Evolutionary conservation across 2,797 vertebrate genomes (phyloP), one percentile per base, ranked within the genome.

Genomic region (Anguilla megastoma): DNA sequence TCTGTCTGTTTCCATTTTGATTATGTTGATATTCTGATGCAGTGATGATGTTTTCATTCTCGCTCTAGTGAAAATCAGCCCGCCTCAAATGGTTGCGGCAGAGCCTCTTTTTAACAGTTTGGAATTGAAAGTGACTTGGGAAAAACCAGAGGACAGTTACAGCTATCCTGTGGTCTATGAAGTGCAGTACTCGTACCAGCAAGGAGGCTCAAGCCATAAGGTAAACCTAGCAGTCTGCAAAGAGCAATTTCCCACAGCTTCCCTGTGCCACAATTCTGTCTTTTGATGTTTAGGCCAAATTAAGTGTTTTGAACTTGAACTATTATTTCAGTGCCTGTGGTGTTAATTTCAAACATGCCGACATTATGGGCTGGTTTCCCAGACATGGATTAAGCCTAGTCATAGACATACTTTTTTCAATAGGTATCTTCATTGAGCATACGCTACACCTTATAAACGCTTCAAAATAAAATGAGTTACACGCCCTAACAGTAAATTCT

Each of bases 41-140:
- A 76, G 12, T 79, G 36, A 33, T 79, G 33, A 41, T 45, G 1
- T 1, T 52, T 27, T 48, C 41, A n/a, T 69, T 24, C 63, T 88
- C 52, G n/a, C 48, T 69, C 63, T 33, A 88, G 87, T 76, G 50
- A 88, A 88, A 79, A 3, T 85, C 2, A 0, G 0, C 5, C n/a
- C 69, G 16, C 87, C 87, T 24, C 0, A 41, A 6, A 24, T 16
- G 3, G 9, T 88, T 50, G 9, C 1, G 7, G 52, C 74, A 69
- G 54, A 41, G 21, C 52, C 66, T 52, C 16, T 18, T 7, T n/a
- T 88, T 5, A 12, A 79, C 21, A 76, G n/a, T 52, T 66, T 79
- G 36, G 24, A 85, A 76, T 50, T 88, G 82, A 54, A 88, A 10
- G 76, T 80, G 79, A 9, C 45, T 24, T 88, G 69, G 69, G 12